phyloP scores from a whole-genome alignment of 2,888 invertebrate species.

The Euspilapteryx auroguttella region DNA sequence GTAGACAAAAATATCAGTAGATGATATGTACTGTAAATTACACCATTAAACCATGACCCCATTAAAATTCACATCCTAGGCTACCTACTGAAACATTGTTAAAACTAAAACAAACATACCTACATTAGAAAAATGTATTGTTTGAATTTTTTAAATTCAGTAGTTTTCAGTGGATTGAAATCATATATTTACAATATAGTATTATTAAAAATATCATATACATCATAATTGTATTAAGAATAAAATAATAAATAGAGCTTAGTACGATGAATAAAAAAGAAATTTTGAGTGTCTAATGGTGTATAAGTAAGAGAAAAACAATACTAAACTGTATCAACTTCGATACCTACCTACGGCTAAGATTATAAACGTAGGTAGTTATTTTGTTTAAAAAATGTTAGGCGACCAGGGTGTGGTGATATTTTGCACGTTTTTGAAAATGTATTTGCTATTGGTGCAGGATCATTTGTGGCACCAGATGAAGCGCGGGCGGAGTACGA shows the following conservation, averaged over 20 bases:
- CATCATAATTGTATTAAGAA: slow-evolving; percentile 46
- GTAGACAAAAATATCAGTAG: no score
- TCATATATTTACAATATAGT: slow-evolving; percentile 54
- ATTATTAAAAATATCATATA: slow-evolving; percentile 47
- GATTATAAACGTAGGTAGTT: slow-evolving; percentile 49
- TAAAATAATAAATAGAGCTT: slow-evolving; percentile 58
- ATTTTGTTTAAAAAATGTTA: slow-evolving; percentile 50
- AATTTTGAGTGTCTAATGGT: slow-evolving; percentile 41
- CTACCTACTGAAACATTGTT: no score
- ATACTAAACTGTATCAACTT: slow-evolving; percentile 44
- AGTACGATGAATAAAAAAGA: slow-evolving; percentile 44
- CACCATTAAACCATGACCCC: no score
- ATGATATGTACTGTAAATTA: no score
- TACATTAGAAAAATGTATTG: no score
- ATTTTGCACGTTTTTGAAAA: slow-evolving; percentile 61
- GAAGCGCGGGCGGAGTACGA: slow-evolving; percentile 13
- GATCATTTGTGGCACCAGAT: no score
- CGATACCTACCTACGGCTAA: slow-evolving; percentile 42
- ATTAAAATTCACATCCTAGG: no score
- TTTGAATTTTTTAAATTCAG: no score
- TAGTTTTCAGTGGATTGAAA: slow-evolving; percentile 29
- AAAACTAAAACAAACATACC: no score
- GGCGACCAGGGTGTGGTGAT: slow-evolving; percentile 62
- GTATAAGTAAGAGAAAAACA: slow-evolving; percentile 44
- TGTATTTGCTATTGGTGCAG: slow-evolving; percentile 28